Conservation (phyloP, 2,797 vertebrate genomes). For the Sphenopsis melanotis region DNA sequence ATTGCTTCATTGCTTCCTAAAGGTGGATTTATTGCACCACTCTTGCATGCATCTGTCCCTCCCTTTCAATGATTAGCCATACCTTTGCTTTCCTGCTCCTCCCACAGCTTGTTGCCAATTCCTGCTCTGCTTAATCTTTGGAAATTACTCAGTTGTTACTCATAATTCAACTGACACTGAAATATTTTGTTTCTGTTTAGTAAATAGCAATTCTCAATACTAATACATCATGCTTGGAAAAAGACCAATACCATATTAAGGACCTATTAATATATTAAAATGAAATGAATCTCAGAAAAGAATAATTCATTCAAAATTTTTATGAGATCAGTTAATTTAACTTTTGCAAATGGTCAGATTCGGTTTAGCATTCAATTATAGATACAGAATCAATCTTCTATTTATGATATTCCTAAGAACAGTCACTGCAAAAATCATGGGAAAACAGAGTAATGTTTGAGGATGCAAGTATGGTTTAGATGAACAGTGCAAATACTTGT, state of each 20-base stretch:
- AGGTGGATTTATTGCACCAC: neutral
- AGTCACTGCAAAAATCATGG: neutral
- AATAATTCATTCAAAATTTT: neutral
- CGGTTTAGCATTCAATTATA: neutral
- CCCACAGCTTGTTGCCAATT: neutral
- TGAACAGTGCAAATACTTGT: constrained; percentile 45
- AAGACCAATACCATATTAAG: neutral
- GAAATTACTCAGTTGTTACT: neutral
- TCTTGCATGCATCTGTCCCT: neutral
- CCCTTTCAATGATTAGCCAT: neutral
- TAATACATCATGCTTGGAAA: neutral
- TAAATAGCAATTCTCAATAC: neutral
- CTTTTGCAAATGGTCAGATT: neutral
- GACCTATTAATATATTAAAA: neutral
- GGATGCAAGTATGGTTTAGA: constrained; percentile 25
- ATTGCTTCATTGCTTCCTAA: neutral
- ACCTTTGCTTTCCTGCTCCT: neutral
- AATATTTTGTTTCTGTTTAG: neutral
- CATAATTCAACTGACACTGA: neutral
- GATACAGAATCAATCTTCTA: neutral
- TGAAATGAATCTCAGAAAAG: neutral
- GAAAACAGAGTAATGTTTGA: neutral
- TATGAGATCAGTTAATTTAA: neutral
- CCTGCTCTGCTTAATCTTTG: neutral
- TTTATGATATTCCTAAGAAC: neutral